Evolutionary conservation across 1,140 invertebrate species (phyloP).

Genomic region (Hycleus phaleratus): DNA sequence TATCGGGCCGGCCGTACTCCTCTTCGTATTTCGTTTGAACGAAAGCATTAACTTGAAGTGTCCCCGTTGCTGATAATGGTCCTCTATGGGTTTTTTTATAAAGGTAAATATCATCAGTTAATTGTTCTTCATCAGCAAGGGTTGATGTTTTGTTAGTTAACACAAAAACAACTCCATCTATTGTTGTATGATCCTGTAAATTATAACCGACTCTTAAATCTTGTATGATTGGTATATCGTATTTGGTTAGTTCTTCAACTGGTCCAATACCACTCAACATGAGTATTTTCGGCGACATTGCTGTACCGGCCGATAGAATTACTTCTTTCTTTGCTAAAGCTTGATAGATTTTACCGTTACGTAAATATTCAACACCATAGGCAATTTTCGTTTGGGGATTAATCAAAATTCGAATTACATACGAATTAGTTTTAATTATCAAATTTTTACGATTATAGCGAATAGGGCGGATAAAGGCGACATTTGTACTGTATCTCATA

Average conservation of each 20-base stretch:
- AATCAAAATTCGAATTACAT: constrained; percentile 65
- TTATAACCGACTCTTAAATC: constrained; percentile 65
- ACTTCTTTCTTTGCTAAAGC: constrained; percentile 59
- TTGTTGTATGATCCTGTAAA: constrained; percentile 66
- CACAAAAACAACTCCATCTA: constrained; percentile 49
- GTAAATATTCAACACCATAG: constrained; percentile 57
- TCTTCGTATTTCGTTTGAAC: constrained; percentile 44
- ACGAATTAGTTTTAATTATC: constrained; percentile 57
- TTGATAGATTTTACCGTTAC: constrained; percentile 42
- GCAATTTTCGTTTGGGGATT: constrained; percentile 59
- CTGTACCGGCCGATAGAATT: constrained; percentile 60
- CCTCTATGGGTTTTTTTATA: constrained; percentile 43
- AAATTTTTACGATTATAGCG: constrained; percentile 62
- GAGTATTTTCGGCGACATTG: constrained; percentile 64
- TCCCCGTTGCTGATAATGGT: constrained; percentile 45
- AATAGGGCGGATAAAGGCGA: constrained; percentile 65
- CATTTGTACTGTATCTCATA: constrained; percentile 59
- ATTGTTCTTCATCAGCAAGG: constrained; percentile 43
- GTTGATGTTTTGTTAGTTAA: constrained; percentile 48
- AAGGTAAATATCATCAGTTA: constrained; percentile 45
- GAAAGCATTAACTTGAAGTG: constrained; percentile 46
- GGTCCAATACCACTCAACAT: constrained; percentile 72
- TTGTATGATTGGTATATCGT: constrained; percentile 51
- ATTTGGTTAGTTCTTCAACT: constrained; percentile 48
- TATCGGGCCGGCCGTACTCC: constrained; percentile 47